Evolutionary conservation across 2,888 invertebrate genomes (phyloP).

Genomic region (Teleiodes luculella): DNA sequence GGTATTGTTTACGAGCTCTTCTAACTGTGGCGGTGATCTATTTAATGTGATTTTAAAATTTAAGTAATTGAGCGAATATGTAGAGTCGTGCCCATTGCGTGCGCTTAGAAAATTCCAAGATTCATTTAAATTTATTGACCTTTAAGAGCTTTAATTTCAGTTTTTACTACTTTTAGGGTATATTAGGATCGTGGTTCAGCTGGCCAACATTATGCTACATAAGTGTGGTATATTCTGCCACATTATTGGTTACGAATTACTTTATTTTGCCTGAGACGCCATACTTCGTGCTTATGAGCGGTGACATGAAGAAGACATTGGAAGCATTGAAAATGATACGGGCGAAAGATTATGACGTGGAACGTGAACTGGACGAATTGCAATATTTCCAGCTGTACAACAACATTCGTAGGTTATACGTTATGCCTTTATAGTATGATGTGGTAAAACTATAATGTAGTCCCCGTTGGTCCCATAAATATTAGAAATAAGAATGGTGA

Average conservation of each 20-base stretch:
- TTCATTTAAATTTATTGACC: too few relatives aligned
- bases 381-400: constrained; percentile 46
- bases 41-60: too few relatives aligned
- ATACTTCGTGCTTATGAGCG: constrained; percentile 42
- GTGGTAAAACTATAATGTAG: too few relatives aligned
- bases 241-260: constrained; percentile 31
- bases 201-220: constrained; percentile 43
- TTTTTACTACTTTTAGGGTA: constrained; percentile 36
- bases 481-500: too few relatives aligned
- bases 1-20: too few relatives aligned
- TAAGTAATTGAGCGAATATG: too few relatives aligned
- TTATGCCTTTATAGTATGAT: not conserved
- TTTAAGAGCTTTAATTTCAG: not conserved
- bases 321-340: constrained; percentile 39
- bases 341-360: constrained; percentile 33
- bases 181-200: constrained; percentile 34
- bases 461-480: too few relatives aligned
- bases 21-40: too few relatives aligned
- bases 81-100: too few relatives aligned
- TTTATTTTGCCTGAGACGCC: constrained; percentile 53
- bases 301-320: constrained; percentile 27
- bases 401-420: constrained; percentile 47
- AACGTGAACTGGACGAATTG: constrained; percentile 43
- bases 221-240: constrained; percentile 28
- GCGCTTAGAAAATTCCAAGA: too few relatives aligned